Base-by-base conservation (phyloP, 2,888 invertebrate species). In the Tiphia femorata region DNA sequence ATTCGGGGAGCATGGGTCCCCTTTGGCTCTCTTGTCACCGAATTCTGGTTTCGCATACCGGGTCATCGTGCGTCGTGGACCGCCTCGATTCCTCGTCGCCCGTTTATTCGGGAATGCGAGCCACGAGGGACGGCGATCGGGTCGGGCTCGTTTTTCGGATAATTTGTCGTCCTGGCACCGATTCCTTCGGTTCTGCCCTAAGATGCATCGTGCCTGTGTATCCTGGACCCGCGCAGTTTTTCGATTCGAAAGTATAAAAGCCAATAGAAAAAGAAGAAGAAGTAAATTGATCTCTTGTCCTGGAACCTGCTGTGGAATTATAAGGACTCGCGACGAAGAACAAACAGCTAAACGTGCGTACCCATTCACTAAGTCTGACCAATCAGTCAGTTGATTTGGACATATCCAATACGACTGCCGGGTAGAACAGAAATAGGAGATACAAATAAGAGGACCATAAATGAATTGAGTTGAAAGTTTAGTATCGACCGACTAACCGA, bases 11-110 rank as follows among this genome's bases (percentile, higher is more conserved):
- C n/a, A n/a, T n/a, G n/a, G n/a, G n/a, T n/a, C n/a, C n/a, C n/a
- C n/a, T n/a, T 37, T 10, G 30, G 25, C 29, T 40, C 49, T 30
- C 51, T 55, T 46, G 64, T 59, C 64, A 41, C 38, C 61, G 64
- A 70, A 76, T 76, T 75, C 76, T 69, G 56, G 75, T 75, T 67
- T 64, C 71, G 64, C 71, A 76, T 78, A 75, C 72, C 73, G 76
- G 78, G 78, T 78, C 76, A 78, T 73, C 63, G 64, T 65, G n/a
- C 30, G 58, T 35, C 21, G 8, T 47, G 10, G 37, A 20, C 6
- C 19, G 6, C 8, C 23, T 62, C 66, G 56, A 19, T 10, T 29
- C 29, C 47, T n/a, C n/a, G n/a, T n/a, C 53, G 49, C 30, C 27
- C 62, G 48, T 59, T 62, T 58, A 61, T 67, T 73, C 57, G 59